Conservation (phyloP, 2,797 vertebrate genomes). For the Phaenicophaeus curvirostris region DNA sequence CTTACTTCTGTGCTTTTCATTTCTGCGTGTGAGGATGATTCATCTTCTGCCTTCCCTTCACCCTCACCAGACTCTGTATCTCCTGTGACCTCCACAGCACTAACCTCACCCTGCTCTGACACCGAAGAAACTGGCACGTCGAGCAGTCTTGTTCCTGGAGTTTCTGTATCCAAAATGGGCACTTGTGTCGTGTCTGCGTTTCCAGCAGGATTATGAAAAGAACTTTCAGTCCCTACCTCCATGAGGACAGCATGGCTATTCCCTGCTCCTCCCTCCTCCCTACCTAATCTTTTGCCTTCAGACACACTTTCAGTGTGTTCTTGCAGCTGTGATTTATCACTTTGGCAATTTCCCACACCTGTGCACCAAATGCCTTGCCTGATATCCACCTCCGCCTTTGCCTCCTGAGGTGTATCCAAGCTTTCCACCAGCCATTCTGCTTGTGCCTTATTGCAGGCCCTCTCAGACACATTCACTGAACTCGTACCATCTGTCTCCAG, state of each 20-base stretch:
- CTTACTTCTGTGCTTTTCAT: neutral
- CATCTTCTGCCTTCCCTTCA: neutral
- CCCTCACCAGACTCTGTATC: neutral
- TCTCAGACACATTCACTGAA: neutral
- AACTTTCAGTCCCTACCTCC: neutral
- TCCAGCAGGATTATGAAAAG: neutral
- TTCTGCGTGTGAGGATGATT: neutral
- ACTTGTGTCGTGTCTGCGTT: neutral
- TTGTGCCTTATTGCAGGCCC: neutral
- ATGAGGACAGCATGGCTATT: rapidly evolving
- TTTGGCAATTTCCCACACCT: neutral
- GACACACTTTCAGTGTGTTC: neutral
- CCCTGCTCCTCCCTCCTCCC: neutral
- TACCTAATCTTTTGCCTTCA: neutral
- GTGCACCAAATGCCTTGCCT: neutral
- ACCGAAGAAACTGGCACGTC: neutral
- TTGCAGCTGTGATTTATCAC: neutral
- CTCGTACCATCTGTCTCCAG: neutral
- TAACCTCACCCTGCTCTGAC: neutral
- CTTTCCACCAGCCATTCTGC: constrained; percentile 10
- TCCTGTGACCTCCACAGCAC: rapidly evolving
- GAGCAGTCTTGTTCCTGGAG: neutral
- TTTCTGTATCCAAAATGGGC: neutral
- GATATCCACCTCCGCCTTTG: neutral
- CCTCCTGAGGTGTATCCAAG: neutral